These are phyloP conservation scores for Pterobdella sp. DNA, from an alignment of 2,888 invertebrate genomes.

Conservation along the genomic window DNA sequence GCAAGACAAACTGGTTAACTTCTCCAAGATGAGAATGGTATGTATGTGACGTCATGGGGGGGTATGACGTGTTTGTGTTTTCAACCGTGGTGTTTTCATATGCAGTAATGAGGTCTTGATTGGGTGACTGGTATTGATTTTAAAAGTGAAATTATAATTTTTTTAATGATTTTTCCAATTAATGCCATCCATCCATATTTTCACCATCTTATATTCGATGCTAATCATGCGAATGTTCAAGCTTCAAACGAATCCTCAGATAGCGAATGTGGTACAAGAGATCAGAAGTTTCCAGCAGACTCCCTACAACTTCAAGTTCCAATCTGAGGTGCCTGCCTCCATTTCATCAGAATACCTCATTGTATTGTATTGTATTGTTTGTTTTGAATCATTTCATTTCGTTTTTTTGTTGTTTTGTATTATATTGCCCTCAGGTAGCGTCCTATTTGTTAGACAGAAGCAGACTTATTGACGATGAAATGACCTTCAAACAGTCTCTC, in stretches of 20 bases:
- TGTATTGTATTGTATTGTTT: neutral
- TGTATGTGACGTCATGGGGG: slow-evolving; percentile 37
- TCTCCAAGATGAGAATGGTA: slow-evolving; percentile 91
- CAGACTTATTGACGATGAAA: slow-evolving; percentile 66
- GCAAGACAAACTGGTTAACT: slow-evolving; percentile 77
- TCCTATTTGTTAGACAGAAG: slow-evolving; percentile 71
- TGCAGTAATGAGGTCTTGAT: neutral
- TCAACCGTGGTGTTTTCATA: neutral
- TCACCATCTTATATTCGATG: neutral
- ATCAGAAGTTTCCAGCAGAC: slow-evolving; percentile 83
- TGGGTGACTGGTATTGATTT: neutral
- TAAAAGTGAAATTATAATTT: neutral
- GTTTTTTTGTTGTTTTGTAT: neutral
- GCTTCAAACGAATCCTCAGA: slow-evolving; percentile 55
- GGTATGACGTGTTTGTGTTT: neutral
- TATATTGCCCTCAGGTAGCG: slow-evolving; percentile 56
- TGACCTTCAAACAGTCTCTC: slow-evolving; percentile 71
- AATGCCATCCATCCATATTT: neutral
- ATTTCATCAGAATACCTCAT: neutral
- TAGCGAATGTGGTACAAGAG: slow-evolving; percentile 83
- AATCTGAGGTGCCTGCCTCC: slow-evolving; percentile 57
- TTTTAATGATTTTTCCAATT: neutral
- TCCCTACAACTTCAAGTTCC: slow-evolving; percentile 79
- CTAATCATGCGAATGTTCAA: neutral
- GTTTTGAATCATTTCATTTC: neutral